These are phyloP conservation scores for Podocnemis expansa DNA, from an alignment of 2,113 vertebrate genomes.

Conservation along the genomic window DNA sequence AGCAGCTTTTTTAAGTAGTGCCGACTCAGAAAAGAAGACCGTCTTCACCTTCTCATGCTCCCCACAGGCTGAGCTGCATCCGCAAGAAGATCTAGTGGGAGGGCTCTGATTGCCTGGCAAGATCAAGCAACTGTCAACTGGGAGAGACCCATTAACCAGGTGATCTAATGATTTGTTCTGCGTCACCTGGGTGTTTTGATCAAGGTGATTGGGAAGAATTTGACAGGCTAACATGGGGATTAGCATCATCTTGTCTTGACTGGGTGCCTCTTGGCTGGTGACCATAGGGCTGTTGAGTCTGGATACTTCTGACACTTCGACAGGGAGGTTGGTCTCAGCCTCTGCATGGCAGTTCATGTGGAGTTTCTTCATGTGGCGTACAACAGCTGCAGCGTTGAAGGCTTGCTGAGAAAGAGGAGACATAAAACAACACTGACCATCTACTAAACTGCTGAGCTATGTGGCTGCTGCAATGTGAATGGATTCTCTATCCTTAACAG, in stretches of 20 bases:
- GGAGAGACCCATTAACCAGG: not conserved
- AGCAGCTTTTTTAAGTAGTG: slow-evolving; percentile 70
- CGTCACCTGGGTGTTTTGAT: accelerated
- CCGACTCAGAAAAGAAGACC: slow-evolving; percentile 67
- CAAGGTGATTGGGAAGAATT: not conserved
- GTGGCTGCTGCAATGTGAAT: accelerated
- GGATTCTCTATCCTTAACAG: accelerated
- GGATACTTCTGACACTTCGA: slow-evolving; percentile 40
- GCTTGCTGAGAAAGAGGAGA: slow-evolving; percentile 82
- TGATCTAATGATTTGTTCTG: slow-evolving; percentile 46
- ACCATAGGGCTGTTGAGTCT: slow-evolving; percentile 23
- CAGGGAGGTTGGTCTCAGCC: not conserved
- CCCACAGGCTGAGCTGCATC: slow-evolving; percentile 73
- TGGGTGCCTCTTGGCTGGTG: not conserved
- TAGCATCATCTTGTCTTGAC: not conserved
- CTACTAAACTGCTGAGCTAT: accelerated
- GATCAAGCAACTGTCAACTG: slow-evolving; percentile 22
- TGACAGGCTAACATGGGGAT: not conserved
- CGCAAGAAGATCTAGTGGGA: slow-evolving; percentile 54
- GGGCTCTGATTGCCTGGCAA: slow-evolving; percentile 57
- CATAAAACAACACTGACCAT: not conserved
- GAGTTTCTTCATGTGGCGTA: slow-evolving; percentile 91
- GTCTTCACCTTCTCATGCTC: slow-evolving; percentile 71
- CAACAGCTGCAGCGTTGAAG: slow-evolving; percentile 84
- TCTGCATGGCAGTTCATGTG: slow-evolving; percentile 79